phyloP scores from a whole-genome alignment of 92 coral and sea anemone species.

The Porites divaricata region DNA sequence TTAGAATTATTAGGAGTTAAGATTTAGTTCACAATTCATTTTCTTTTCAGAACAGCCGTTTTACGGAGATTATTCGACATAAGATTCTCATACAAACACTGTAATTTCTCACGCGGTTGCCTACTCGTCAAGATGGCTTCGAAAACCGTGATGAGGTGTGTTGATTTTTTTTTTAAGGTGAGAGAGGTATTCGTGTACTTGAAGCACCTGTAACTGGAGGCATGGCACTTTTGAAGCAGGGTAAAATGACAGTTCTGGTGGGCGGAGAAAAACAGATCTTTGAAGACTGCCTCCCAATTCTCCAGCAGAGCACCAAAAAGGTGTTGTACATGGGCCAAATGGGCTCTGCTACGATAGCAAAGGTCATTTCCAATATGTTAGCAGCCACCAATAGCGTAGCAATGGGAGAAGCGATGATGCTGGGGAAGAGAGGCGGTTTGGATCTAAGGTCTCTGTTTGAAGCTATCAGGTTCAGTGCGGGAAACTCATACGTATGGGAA shows the following conservation, averaged over 20 bases:
- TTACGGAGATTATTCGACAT: too few species aligned
- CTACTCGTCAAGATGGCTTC: too few species aligned
- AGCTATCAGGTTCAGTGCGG: constrained; percentile 80
- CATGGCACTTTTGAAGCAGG: constrained; percentile 66
- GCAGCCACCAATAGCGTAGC: constrained; percentile 68
- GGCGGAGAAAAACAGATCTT: constrained; percentile 71
- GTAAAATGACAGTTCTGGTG: constrained; percentile 73
- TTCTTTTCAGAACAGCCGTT: too few species aligned
- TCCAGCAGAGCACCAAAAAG: constrained; percentile 48
- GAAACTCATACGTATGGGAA: constrained; percentile 82
- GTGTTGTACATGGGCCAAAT: constrained; percentile 68
- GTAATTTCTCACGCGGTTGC: too few species aligned
- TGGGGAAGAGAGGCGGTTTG: constrained; percentile 76
- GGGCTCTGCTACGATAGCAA: constrained; percentile 76
- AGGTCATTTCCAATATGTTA: constrained; percentile 89
- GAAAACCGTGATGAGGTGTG: too few species aligned
- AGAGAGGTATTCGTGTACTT: constrained; percentile 51
- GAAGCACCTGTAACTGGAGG: constrained; percentile 87
- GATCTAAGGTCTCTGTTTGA: constrained; percentile 71
- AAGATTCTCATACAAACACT: too few species aligned
- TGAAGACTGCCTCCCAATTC: constrained; percentile 67
- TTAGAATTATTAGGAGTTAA: too few species aligned
- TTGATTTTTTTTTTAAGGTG: constrained; percentile 6
- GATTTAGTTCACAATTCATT: too few species aligned
- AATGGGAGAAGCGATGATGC: constrained; percentile 74